Evolutionary conservation across 2,797 vertebrate genomes (phyloP).

Genomic region (Bovichtus variegatus): DNA sequence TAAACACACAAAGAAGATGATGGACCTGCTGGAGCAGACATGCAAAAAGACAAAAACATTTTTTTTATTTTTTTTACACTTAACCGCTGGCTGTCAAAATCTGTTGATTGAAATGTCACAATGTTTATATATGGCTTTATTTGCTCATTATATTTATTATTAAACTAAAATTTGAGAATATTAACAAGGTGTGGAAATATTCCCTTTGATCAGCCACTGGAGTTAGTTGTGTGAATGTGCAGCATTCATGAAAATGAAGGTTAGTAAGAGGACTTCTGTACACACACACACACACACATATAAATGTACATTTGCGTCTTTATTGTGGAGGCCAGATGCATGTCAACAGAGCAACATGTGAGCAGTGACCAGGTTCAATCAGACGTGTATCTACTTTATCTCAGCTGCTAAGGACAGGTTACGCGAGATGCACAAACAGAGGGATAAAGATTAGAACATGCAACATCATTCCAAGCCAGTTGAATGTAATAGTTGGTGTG

Average conservation of each 20-base stretch:
- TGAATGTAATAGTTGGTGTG: too few species aligned
- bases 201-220: neutral
- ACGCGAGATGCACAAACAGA: constrained; percentile 33
- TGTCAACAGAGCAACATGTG: neutral
- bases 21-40: neutral
- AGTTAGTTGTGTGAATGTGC: neutral
- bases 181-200: too few species aligned
- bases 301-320: neutral
- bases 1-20: too few species aligned
- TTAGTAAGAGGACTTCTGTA: neutral
- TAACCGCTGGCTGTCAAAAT: too few species aligned
- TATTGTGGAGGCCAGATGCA: neutral
- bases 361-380: neutral
- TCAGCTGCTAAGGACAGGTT: neutral
- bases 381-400: neutral
- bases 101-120: too few species aligned
- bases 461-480: fast-evolving
- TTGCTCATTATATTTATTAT: too few species aligned
- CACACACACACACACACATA: neutral
- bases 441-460: fast-evolving
- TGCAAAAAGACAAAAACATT: neutral
- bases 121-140: too few species aligned
- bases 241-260: neutral
- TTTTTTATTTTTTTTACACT: neutral
- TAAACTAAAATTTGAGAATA: too few species aligned